These are phyloP conservation scores for Sebastolobus altivelis DNA, from an alignment of 2,797 vertebrate species.

Conservation along the genomic window DNA sequence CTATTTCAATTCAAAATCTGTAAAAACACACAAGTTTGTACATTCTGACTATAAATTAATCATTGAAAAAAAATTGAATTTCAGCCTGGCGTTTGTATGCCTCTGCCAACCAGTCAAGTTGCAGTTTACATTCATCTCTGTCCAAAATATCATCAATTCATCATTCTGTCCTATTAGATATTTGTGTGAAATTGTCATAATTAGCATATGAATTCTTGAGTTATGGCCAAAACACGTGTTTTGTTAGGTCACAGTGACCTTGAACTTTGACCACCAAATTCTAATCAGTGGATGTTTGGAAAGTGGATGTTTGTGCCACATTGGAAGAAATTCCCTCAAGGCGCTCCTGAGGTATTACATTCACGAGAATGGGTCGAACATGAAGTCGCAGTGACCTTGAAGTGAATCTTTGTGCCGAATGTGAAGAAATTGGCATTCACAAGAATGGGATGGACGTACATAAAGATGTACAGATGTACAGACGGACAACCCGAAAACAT, in stretches of 20 bases:
- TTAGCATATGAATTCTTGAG: neutral
- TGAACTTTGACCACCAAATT: neutral
- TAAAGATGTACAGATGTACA: neutral
- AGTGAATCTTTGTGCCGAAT: too few relatives aligned
- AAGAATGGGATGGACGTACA: neutral
- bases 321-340: neutral
- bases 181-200: neutral
- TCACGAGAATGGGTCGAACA: too few relatives aligned
- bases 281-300: neutral
- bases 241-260: neutral
- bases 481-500: too few relatives aligned
- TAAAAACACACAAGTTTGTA: neutral
- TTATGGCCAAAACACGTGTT: neutral
- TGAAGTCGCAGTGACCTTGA: too few relatives aligned
- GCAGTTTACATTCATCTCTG: neutral
- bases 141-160: neutral
- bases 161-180: neutral
- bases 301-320: neutral
- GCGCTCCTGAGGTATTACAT: neutral
- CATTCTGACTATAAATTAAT: neutral
- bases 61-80: neutral
- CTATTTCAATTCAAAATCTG: neutral
- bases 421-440: neutral
- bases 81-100: too few relatives aligned
- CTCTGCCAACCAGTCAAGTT: neutral